Evolutionary conservation across 2,888 invertebrate species (phyloP), one percentile per base, ranked within the genome.

Genomic region (Myathropa florea): DNA sequence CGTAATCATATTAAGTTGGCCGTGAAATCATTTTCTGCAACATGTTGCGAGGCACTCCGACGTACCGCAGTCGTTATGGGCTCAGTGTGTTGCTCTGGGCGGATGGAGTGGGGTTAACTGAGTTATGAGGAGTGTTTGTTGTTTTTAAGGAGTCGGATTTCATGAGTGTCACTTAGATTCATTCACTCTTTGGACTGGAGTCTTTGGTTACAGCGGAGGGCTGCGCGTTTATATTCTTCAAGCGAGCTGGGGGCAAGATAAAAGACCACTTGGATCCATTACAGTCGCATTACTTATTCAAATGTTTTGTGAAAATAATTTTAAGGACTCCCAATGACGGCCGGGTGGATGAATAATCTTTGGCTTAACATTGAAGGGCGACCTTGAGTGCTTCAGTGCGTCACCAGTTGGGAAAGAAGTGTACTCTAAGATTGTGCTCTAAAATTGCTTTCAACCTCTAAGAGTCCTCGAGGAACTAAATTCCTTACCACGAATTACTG

Each of bases 11-110:
- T 72, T 84, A 70, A 61, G 70, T 70, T 75, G 75, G 67, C 70
- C 79, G 60, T 79, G 71, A 79, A 78, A 84, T 79, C 28, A 26
- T 2, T 64, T 65, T 65, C 36, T n/a, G 82, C 59, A 85, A 78
- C 73, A 82, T 86, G 78, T 81, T 86, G 78, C 57, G 18, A 73
- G 21, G 61, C 61, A 59, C 46, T 28, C 33, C 33, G 10, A 33
- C 59, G 64, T 64, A 2, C 21, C 10, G 21, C 36, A 21, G 26
- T 36, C 46, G 57, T 30, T 21, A 30, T 9, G 21, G 24, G 2
- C 4, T 18, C 39, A 26, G 36, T 6, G 12, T 7, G 33, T n/a
- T 14, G 10, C 1, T 1, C n/a, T n/a, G 18, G 14, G 2, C 23
- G 57, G 3, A 14, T 28, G 39, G 30, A n/a, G 14, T 39, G 39